phyloP scores from a whole-genome alignment of 2,113 vertebrate species.

The Mungos mungo region DNA sequence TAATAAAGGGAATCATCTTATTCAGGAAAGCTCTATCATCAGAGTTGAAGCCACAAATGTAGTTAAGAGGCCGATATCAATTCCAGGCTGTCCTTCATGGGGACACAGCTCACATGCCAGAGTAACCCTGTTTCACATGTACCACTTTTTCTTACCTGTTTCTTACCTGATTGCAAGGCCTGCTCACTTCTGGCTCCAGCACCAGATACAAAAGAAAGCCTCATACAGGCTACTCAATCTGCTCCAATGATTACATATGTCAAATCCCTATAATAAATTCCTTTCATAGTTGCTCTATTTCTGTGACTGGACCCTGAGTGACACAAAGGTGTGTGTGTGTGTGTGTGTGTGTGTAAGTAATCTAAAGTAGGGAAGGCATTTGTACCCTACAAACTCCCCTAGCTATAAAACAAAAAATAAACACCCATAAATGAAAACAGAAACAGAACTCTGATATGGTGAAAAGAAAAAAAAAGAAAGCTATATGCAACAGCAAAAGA shows the following conservation, averaged over 20 bases:
- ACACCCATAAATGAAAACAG: background rate
- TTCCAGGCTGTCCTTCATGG: background rate
- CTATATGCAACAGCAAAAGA: background rate
- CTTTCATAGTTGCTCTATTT: slow-evolving; percentile 18
- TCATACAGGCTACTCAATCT: slow-evolving; percentile 42
- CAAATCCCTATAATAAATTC: slow-evolving; percentile 16
- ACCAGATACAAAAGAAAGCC: slow-evolving; percentile 4
- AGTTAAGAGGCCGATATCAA: background rate
- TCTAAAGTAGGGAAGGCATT: background rate
- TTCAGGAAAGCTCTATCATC: background rate
- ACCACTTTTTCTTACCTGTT: background rate
- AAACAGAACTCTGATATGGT: background rate
- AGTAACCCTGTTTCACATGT: background rate
- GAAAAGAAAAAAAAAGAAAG: background rate
- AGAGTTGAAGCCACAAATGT: background rate
- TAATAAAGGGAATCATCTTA: background rate
- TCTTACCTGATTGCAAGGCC: background rate
- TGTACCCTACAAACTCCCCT: background rate
- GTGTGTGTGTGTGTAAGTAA: background rate
- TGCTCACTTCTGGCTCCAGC: background rate
- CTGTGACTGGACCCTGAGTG: background rate
- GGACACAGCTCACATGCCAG: background rate
- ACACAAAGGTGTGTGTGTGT: background rate
- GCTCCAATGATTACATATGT: background rate
- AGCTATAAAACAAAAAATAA: background rate